phyloP scores from a whole-genome alignment of 2,888 invertebrate species.

The Drosophila limbata region DNA sequence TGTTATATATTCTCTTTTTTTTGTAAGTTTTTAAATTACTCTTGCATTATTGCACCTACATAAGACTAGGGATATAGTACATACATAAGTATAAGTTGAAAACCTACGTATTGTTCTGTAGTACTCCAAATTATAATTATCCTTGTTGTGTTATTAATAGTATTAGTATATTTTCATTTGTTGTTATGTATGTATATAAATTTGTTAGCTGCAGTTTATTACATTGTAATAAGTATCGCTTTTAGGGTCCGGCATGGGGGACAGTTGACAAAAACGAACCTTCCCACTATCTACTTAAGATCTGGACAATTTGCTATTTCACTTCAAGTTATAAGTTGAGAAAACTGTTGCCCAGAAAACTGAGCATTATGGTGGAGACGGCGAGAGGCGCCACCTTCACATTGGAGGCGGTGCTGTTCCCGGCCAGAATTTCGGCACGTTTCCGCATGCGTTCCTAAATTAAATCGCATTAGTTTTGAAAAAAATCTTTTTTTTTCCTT shows the following conservation, averaged over 20 bases:
- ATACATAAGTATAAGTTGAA: slow-evolving; percentile 59
- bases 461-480: background rate
- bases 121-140: slow-evolving; percentile 27
- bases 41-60: slow-evolving; percentile 64
- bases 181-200: slow-evolving; percentile 33
- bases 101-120: slow-evolving; percentile 65
- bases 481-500: too few relatives aligned
- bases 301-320: slow-evolving; percentile 47
- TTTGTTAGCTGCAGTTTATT: slow-evolving; percentile 49
- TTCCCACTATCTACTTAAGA: slow-evolving; percentile 43
- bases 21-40: slow-evolving; percentile 1
- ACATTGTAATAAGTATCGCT: slow-evolving; percentile 68
- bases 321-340: slow-evolving; percentile 83
- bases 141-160: background rate
- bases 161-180: slow-evolving; percentile 3
- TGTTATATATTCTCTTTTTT: background rate
- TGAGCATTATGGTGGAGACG: slow-evolving; percentile 81
- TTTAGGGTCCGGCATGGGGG: slow-evolving; percentile 28
- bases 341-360: slow-evolving; percentile 79
- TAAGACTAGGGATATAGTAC: slow-evolving; percentile 65
- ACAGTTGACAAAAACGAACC: slow-evolving; percentile 56
- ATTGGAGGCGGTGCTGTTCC: slow-evolving; percentile 86
- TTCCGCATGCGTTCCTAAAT: slow-evolving; percentile 87
- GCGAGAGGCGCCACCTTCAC: slow-evolving; percentile 80
- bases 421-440: slow-evolving; percentile 87